Evolutionary conservation across 2,888 invertebrate genomes (phyloP), one percentile per base, ranked within the genome.

Genomic region (Oeneis ivallda): DNA sequence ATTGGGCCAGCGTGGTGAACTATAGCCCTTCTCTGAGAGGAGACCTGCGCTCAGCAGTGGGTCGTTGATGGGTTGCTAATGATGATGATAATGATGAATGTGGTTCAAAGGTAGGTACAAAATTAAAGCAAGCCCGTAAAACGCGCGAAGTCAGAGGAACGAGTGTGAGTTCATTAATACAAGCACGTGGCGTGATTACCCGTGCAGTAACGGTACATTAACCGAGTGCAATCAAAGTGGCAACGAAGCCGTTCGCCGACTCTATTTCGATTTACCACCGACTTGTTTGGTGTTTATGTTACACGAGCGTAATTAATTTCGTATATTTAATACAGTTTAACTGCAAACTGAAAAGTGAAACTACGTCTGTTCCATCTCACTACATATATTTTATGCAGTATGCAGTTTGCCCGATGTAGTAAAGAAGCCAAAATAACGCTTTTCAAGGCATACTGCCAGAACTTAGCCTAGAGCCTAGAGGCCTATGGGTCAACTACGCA

Each of bases 181-280:
- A 67, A 72, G 73, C 75, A 71, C 77, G 73, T 76, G 73, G 70
- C 65, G 63, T 70, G 70, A 69, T 71, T 71, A 71, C 58, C 66
- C 58, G 62, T 74, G 68, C 67, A 70, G 73, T 76, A 80, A 83
- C 81, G 77, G 82, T 77, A 81, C 75, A 77, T 79, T 80, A 75
- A 79, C 75, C 74, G 76, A 75, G 73, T 73, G 74, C 74, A 74
- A 77, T 77, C 73, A 75, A 77, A 80, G 76, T 74, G 74, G 77
- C 76, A 78, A 76, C 76, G 77, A 76, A 75, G 72, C 73, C 19
- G 78, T 82, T 84, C 82, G 82, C 73, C 78, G 78, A 72, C 72
- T 72, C 70, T 75, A 74, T 74, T 74, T 73, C 71, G 70, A 72
- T 71, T 71, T 65, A 65, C 65, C 71, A 13, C 3, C 59, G 60